Evolutionary conservation across 2,888 invertebrate species (phyloP).

Genomic region (Xylophagus ater): DNA sequence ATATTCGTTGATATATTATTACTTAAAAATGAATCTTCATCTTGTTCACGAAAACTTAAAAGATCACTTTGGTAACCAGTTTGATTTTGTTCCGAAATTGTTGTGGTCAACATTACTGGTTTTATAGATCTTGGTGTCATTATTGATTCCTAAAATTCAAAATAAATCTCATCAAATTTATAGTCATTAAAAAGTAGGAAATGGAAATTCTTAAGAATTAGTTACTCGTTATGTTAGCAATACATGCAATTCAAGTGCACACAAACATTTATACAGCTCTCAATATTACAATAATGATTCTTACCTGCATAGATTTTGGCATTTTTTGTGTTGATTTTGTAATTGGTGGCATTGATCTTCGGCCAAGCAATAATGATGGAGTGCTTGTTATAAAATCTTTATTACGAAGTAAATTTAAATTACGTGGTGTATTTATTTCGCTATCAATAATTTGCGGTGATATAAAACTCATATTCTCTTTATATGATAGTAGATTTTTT

Average conservation of each 20-base stretch:
- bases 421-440: conserved; percentile 17
- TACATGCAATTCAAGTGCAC: neutral
- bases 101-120: conserved; percentile 52
- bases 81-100: conserved; percentile 28
- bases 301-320: conserved; percentile 83
- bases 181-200: too few relatives aligned
- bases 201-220: too few relatives aligned
- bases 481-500: too few relatives aligned
- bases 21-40: conserved; percentile 24
- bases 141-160: conserved; percentile 62
- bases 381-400: conserved; percentile 34
- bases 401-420: conserved; percentile 28
- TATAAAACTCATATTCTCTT: too few relatives aligned
- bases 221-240: too few relatives aligned
- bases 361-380: conserved; percentile 40
- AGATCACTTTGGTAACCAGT: conserved; percentile 25
- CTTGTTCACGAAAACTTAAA: conserved; percentile 28
- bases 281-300: conserved; percentile 19
- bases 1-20: conserved; percentile 4
- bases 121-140: conserved; percentile 82
- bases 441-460: too few relatives aligned
- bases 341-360: conserved; percentile 79
- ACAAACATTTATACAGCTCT: neutral
- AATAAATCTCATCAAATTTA: conserved; percentile 4
- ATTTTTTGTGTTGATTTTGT: conserved; percentile 78